Evolutionary conservation across 1,140 invertebrate genomes (phyloP), one percentile per base, ranked within the genome.

Genomic region (Brachionus angularis): DNA sequence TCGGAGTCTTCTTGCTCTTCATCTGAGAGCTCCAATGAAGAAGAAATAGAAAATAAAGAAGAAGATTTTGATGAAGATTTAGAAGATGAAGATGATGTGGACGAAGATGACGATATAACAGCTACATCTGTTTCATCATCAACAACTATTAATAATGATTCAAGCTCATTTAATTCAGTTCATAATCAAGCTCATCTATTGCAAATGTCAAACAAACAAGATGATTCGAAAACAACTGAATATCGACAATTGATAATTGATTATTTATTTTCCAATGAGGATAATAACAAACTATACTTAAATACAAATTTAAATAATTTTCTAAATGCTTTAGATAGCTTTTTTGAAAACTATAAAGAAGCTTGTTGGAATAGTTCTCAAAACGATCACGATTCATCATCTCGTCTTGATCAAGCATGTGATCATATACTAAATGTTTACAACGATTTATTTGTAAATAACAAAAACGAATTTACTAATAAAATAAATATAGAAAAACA

Each of bases 271-370:
- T 39, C 8, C 39, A 58, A 58, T 39, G 53, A 58, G 25, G 16
- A 58, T 23, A 58, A 58, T 36, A 58, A 58, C n/a, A 58, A 58
- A 58, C 21, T 58, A 8, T 58, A 23, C 39, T 25, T 58, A 10
- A 58, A 58, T 58, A 29, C 33, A 8, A 39, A 33, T 23, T 36
- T 58, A n/a, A 34, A 58, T 4, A 58, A 58, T 58, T 58, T 58
- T 39, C 39, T 58, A 58, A 39, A 36, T 23, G 36, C 53, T 5
- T 39, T 58, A 25, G 53, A 58, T 36, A 21, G n/a, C 23, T 58
- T 58, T 42, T 58, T 58, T 58, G 39, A 34, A 39, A 39, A 36
- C 5, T 36, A 3, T 21, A n/a, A n/a, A n/a, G n/a, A n/a, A n/a
- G n/a, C n/a, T n/a, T n/a, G n/a, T n/a, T n/a, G n/a, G n/a, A n/a